Conservation (phyloP, 2,888 invertebrate genomes). For the Acholoe squamosa region DNA sequence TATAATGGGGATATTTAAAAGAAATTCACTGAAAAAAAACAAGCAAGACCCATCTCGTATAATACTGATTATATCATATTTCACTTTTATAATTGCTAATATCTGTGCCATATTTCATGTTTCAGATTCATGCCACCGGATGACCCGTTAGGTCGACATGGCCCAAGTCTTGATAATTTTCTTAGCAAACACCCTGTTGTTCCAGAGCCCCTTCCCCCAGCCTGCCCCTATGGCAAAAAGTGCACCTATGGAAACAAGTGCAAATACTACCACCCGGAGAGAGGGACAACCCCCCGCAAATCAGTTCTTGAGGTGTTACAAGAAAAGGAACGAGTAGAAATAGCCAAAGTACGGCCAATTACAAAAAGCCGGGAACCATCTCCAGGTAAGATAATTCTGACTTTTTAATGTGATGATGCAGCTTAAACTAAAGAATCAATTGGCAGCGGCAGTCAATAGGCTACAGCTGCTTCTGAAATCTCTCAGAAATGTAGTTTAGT, state of each 20-base stretch:
- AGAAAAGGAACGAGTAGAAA: conserved; percentile 87
- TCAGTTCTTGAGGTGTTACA: conserved; percentile 92
- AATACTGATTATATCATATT: no score
- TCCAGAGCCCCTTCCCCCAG: conserved; percentile 87
- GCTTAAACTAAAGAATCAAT: no score
- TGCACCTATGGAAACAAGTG: conserved; percentile 99
- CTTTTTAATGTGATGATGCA: no score
- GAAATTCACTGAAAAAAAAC: no score
- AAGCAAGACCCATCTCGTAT: no score
- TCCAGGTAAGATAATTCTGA: conserved; percentile 38
- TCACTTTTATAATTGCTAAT: no score
- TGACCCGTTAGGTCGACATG: conserved; percentile 91
- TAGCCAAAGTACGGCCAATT: conserved; percentile 84
- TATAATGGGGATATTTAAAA: no score
- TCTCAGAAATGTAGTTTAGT: no score
- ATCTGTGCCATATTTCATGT: conserved; percentile 71
- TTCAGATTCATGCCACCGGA: conserved; percentile 92
- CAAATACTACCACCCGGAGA: conserved; percentile 96
- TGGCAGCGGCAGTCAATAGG: no score
- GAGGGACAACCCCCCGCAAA: conserved; percentile 93
- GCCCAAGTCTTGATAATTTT: conserved; percentile 89
- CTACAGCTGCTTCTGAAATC: no score
- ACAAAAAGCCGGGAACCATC: conserved; percentile 57
- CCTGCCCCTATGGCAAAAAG: conserved; percentile 97
- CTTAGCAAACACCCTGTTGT: conserved; percentile 82